These are phyloP conservation scores for Lacanobia oleracea DNA, from an alignment of 2,888 invertebrate species.

Conservation along the genomic window DNA sequence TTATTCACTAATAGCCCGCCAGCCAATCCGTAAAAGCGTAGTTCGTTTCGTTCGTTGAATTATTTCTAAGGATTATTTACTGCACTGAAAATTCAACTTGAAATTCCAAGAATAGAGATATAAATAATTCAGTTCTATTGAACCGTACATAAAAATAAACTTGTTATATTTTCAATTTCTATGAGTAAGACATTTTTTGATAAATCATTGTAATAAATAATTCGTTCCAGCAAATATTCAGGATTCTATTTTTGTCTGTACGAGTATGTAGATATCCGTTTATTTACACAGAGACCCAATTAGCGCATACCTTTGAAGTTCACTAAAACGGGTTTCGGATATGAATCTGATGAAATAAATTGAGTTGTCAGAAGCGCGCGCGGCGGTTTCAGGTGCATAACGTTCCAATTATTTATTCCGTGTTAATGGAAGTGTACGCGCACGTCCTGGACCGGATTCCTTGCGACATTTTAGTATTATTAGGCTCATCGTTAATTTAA, in stretches of 20 bases:
- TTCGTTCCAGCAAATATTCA: conserved; percentile 45
- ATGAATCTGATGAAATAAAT: conserved; percentile 85
- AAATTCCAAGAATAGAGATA: conserved; percentile 26
- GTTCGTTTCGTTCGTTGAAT: conserved; percentile 47
- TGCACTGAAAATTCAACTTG: conserved; percentile 37
- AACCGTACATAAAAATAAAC: conserved; percentile 34
- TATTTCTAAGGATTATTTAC: conserved; percentile 48
- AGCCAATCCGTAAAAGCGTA: conserved; percentile 40
- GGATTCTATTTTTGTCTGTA: conserved; percentile 60
- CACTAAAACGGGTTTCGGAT: conserved; percentile 82
- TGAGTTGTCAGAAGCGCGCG: conserved; percentile 81
- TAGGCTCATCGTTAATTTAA: conserved; percentile 52
- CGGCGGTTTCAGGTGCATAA: conserved; percentile 79
- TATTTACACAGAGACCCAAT: conserved; percentile 77
- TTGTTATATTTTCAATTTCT: conserved; percentile 45
- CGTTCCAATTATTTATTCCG: conserved; percentile 77
- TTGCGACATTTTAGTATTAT: conserved; percentile 47
- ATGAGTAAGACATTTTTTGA: conserved; percentile 26
- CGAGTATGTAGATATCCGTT: conserved; percentile 65
- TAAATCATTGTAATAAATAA: conserved; percentile 31
- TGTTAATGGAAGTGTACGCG: conserved; percentile 62
- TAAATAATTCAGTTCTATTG: conserved; percentile 46
- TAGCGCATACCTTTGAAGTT: conserved; percentile 87
- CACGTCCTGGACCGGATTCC: conserved; percentile 50
- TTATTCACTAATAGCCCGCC: conserved; percentile 36